phyloP scores from a whole-genome alignment of 2,888 invertebrate genomes.

The Melanargia galathea region DNA sequence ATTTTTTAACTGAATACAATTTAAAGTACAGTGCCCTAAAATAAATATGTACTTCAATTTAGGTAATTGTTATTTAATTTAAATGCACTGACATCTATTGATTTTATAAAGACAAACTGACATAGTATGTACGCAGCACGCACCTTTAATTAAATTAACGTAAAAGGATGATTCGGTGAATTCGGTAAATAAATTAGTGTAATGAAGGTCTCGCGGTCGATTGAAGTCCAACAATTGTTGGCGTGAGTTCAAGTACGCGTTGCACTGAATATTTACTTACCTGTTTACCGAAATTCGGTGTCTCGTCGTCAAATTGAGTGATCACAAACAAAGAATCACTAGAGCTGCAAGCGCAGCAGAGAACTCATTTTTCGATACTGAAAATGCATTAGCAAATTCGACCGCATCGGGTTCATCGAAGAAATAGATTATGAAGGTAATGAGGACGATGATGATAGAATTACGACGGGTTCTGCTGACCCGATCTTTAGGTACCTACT shows the following conservation, averaged over 20 bases:
- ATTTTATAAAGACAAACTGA: conserved; percentile 5
- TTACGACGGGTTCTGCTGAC: no score
- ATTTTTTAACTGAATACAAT: not conserved
- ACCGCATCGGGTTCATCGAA: no score
- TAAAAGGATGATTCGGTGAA: conserved; percentile 54
- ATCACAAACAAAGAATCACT: conserved; percentile 37
- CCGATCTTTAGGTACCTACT: no score
- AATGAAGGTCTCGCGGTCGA: conserved; percentile 66
- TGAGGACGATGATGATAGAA: no score
- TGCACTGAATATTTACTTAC: conserved; percentile 78
- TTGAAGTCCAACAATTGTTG: conserved; percentile 75
- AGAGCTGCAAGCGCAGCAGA: not conserved
- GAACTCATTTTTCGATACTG: no score
- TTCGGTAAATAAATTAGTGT: conserved; percentile 62
- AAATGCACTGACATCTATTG: not conserved
- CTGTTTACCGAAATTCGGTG: conserved; percentile 65
- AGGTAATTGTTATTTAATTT: not conserved
- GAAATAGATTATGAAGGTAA: no score
- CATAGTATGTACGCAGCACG: not conserved
- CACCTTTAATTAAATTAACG: conserved; percentile 39
- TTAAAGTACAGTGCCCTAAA: not conserved
- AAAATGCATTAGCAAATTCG: no score
- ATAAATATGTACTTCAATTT: no score
- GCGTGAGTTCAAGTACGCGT: conserved; percentile 72
- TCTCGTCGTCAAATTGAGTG: conserved; percentile 55